Conservation (phyloP, 2,888 invertebrate species). For the Gari tellinella region DNA sequence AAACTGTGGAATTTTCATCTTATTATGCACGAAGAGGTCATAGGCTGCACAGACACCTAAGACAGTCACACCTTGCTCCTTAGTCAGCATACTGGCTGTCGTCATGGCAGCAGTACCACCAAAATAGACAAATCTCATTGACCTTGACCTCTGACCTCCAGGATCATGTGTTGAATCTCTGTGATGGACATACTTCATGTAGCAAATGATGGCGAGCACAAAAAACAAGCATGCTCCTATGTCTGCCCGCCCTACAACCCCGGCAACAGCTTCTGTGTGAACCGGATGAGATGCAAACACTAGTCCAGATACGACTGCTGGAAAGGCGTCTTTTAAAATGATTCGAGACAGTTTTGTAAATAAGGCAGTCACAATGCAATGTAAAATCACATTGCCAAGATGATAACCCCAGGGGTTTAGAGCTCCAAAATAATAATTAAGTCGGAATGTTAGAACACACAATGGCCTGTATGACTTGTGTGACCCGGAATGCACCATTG, state of each 20-base stretch:
- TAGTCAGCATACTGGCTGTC: constrained; percentile 94
- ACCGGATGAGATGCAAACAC: constrained; percentile 98
- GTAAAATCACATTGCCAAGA: constrained; percentile 93
- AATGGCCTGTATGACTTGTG: constrained; percentile 98
- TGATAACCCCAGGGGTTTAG: constrained; percentile 89
- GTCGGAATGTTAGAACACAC: constrained; percentile 94
- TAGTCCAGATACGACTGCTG: constrained; percentile 90
- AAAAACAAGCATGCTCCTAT: constrained; percentile 96
- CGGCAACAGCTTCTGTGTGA: constrained; percentile 98
- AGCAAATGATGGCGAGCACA: constrained; percentile 93
- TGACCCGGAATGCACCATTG: constrained; percentile 95
- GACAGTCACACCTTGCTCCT: constrained; percentile 97
- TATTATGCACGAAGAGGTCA: constrained; percentile 89
- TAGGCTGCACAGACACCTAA: constrained; percentile 95
- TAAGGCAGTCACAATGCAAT: constrained; percentile 93
- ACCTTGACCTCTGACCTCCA: constrained; percentile 39
- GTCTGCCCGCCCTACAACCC: constrained; percentile 95
- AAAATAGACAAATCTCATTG: constrained; percentile 85
- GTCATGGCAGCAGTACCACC: constrained; percentile 89
- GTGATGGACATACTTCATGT: constrained; percentile 86
- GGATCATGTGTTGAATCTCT: constrained; percentile 47
- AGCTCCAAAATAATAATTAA: constrained; percentile 90
- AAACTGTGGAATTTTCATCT: constrained; percentile 70
- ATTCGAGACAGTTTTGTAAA: constrained; percentile 91
- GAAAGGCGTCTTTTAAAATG: constrained; percentile 80